Evolutionary conservation across 2,113 vertebrate genomes (phyloP), one percentile per base, ranked within the genome.

Genomic region (Cairina moschata): DNA sequence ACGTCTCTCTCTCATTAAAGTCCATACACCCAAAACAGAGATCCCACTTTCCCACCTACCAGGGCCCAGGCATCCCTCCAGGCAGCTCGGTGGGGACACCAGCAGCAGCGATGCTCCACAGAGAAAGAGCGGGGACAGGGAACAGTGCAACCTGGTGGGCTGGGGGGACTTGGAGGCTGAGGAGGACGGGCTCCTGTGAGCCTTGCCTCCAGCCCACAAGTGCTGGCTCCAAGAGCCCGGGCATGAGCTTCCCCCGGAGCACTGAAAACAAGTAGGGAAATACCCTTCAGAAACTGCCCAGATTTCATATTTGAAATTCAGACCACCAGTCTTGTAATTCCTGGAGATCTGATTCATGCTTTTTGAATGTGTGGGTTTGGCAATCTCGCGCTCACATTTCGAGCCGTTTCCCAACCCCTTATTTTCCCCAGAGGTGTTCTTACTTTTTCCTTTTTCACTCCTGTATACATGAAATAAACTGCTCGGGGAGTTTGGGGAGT

Each of bases 311-410:
- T 78, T 96, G 95, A 86, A 95, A 93, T 91, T 94, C 86, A 95
- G 96, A 97, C 95, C 96, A 97, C 94, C 95, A 93, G 69, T 94
- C 95, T 96, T 93, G 95, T 88, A 86, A 92, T 88, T 96, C 86
- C 88, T 95, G 83, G 91, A 95, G 95, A 95, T 95, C 94, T 96
- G 95, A 97, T 95, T 97, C 95, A 95, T 91, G 66, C 69, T 82
- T 95, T 95, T 91, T 92, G 86, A 97, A 93, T 29, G 2, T 87
- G 95, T 92, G 96, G 94, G 94, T 96, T 96, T 96, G 96, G 94
- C 95, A 96, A 73, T 92, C 69, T 66, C 83, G 32, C 32, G 65
- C 80, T 91, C 88, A 79, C 60, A 84, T 89, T 95, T 68, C 75
- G 60, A 95, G 86, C 42, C 69, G 59, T 95, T 97, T 95, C 91